Evolutionary conservation across 2,888 invertebrate genomes (phyloP).

Genomic region (Tipula lateralis): DNA sequence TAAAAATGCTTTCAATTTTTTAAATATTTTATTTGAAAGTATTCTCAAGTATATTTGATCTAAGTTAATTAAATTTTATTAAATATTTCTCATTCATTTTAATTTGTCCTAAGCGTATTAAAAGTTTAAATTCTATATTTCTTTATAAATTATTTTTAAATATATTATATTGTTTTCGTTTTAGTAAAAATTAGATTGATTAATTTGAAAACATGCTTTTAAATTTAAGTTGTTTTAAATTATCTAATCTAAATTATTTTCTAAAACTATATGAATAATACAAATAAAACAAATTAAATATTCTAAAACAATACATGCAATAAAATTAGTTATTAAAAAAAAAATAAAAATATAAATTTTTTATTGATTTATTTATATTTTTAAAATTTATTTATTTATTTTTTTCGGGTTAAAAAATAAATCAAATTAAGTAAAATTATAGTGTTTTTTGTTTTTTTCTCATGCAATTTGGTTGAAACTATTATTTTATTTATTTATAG

Average conservation of each 20-base stretch:
- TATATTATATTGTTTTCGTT: not conserved
- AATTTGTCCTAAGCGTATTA: not conserved
- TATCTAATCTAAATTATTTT: not conserved
- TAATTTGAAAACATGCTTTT: not conserved
- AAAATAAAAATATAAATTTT: constrained; percentile 7
- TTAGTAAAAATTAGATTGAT: not conserved
- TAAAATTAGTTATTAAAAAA: not conserved
- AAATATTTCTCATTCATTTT: not conserved
- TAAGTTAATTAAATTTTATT: not conserved
- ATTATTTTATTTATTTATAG: constrained; percentile 19
- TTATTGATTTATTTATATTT: not conserved
- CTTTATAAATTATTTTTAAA: not conserved
- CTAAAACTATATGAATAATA: not conserved
- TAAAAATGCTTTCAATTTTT: not conserved
- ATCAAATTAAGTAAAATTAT: not conserved
- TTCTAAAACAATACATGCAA: not conserved
- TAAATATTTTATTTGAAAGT: not conserved
- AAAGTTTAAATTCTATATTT: not conserved
- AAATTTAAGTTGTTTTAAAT: not conserved
- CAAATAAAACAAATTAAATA: not conserved
- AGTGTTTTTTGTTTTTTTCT: not conserved
- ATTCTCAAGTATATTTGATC: no score
- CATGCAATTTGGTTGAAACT: not conserved
- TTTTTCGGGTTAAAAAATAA: not conserved
- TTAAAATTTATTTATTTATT: not conserved